These are phyloP conservation scores for Pagetopsis macropterus DNA, from an alignment of 2,797 vertebrate genomes.

Conservation along the genomic window DNA sequence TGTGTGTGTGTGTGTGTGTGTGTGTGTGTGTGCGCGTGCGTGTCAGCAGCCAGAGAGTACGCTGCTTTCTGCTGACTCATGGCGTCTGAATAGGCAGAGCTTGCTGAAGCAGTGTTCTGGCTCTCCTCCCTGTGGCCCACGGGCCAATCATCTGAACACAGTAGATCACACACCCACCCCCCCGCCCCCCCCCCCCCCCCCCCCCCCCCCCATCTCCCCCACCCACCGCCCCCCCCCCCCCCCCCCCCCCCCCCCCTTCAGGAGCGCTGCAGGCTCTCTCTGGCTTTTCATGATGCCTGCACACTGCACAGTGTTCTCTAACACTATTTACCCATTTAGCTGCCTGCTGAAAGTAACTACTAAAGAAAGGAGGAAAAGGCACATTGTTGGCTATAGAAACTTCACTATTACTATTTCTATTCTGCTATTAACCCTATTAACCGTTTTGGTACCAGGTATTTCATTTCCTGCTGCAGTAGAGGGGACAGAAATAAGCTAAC, in stretches of 20 bases:
- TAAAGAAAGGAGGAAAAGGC: background rate
- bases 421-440: background rate
- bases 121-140: conserved; percentile 35
- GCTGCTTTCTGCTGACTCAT: conserved; percentile 70
- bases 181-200: conserved; percentile 14
- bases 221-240: background rate
- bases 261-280: conserved; percentile 35
- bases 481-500: too few species aligned
- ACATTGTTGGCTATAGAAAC: background rate
- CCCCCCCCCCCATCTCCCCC: too few species aligned
- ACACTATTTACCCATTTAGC: background rate
- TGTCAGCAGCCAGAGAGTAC: conserved; percentile 19
- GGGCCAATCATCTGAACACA: conserved; percentile 50
- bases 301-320: conserved; percentile 22
- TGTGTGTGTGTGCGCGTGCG: conserved; percentile 17
- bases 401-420: background rate
- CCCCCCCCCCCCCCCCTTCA: conserved; percentile 16
- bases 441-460: background rate
- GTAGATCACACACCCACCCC: too few species aligned
- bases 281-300: conserved; percentile 30
- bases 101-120: conserved; percentile 43
- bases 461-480: too few species aligned
- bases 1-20: conserved; percentile 27
- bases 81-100: conserved; percentile 49
- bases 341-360: background rate